Evolutionary conservation across 2,888 invertebrate genomes (phyloP).

Genomic region (Linyphia triangularis): DNA sequence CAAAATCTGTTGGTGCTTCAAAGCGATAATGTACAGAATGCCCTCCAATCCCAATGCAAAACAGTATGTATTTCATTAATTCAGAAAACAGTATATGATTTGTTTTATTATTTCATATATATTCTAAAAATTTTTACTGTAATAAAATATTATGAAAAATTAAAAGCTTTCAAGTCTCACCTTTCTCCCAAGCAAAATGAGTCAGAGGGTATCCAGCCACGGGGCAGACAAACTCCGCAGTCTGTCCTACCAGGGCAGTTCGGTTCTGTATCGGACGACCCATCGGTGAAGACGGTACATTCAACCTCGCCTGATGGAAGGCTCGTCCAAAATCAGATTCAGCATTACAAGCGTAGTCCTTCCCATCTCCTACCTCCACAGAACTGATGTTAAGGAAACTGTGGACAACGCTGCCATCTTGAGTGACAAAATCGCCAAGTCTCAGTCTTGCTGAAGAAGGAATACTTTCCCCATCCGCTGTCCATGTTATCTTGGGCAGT

Average conservation of each 20-base stretch:
- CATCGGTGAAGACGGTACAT: constrained; percentile 69
- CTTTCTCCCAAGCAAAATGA: constrained; percentile 73
- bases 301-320: constrained; percentile 43
- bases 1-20: too few relatives aligned
- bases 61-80: too few relatives aligned
- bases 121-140: too few relatives aligned
- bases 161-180: too few relatives aligned
- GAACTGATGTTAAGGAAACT: constrained; percentile 78
- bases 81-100: too few relatives aligned
- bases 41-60: too few relatives aligned
- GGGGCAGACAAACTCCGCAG: constrained; percentile 62
- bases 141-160: too few relatives aligned
- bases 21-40: too few relatives aligned
- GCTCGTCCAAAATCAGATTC: constrained; percentile 65
- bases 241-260: constrained; percentile 67
- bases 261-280: constrained; percentile 62
- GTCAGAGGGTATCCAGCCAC: constrained; percentile 71
- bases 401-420: constrained; percentile 79
- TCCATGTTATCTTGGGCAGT: constrained; percentile 78
- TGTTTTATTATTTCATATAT: too few relatives aligned
- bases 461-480: constrained; percentile 79
- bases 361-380: constrained; percentile 75
- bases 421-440: constrained; percentile 78
- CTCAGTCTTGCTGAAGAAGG: constrained; percentile 77
- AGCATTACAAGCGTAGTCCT: constrained; percentile 64